These are phyloP conservation scores for Melopsittacus undulatus DNA, from an alignment of 2,797 vertebrate species.

Conservation along the genomic window DNA sequence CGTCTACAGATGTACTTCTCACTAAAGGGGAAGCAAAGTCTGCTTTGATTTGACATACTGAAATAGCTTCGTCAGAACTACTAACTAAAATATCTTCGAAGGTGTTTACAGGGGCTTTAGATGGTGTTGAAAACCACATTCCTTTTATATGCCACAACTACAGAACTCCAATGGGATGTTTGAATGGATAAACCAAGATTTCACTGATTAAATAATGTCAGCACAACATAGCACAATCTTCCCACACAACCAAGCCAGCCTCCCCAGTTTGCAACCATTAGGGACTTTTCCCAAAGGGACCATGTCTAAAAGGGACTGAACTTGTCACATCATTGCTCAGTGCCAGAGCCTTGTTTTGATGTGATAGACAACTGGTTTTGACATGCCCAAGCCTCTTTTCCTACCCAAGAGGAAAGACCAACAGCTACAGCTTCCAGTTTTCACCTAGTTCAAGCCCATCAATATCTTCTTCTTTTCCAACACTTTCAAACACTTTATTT, in stretches of 20 bases:
- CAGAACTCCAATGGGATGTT: background rate
- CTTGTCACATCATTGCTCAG: background rate
- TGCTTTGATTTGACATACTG: background rate
- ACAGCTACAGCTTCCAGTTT: background rate
- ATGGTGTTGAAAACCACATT: background rate
- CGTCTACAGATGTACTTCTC: background rate
- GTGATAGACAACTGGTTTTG: background rate
- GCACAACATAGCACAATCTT: background rate
- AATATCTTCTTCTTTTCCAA: background rate
- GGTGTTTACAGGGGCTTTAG: background rate
- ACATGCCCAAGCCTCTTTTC: background rate
- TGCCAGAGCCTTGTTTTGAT: background rate
- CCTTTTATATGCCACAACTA: fast-evolving
- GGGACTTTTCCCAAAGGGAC: background rate
- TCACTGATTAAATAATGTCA: background rate
- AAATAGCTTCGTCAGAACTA: background rate
- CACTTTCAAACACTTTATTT: background rate
- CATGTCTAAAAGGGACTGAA: background rate
- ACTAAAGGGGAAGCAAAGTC: background rate
- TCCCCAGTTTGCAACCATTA: background rate
- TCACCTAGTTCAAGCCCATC: background rate
- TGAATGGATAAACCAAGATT: background rate
- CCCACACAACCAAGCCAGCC: background rate
- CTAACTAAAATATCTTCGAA: background rate
- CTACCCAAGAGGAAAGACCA: background rate